Evolutionary conservation across 2,888 invertebrate species (phyloP).

Genomic region (Syritta pipiens): DNA sequence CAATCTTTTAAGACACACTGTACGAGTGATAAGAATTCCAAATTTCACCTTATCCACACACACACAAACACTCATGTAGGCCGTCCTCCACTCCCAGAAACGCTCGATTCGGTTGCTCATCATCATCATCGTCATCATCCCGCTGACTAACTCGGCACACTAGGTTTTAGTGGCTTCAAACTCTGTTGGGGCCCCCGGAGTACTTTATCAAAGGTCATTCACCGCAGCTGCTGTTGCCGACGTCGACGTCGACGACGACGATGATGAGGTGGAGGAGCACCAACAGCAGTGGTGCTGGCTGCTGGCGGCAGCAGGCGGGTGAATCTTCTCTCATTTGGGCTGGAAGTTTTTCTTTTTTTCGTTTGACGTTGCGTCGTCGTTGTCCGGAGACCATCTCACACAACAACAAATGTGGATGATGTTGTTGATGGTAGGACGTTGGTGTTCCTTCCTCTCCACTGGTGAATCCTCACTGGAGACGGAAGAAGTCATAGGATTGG

Average conservation of each 20-base stretch:
- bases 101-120: constrained; percentile 9
- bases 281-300: neutral
- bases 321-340: constrained; percentile 39
- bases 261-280: constrained; percentile 5
- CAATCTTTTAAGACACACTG: constrained; percentile 30
- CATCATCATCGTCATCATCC: constrained; percentile 17
- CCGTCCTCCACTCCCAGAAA: neutral
- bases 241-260: neutral
- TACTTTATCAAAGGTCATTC: constrained; percentile 51
- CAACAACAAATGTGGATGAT: constrained; percentile 13
- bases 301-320: constrained; percentile 8
- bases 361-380: constrained; percentile 7
- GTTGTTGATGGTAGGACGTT: constrained; percentile 13
- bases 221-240: constrained; percentile 4
- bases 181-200: constrained; percentile 4
- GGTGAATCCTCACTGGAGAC: too few relatives aligned
- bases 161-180: constrained; percentile 32
- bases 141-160: constrained; percentile 24
- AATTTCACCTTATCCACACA: neutral
- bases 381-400: constrained; percentile 15
- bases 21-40: constrained; percentile 19
- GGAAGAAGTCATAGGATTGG: constrained; percentile 14
- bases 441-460: too few relatives aligned
- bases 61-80: neutral
- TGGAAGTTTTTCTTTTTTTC: neutral